Percentiles rank a stretch among this genome's conserved stretches.
phyloP scores from a whole-genome alignment of 37 sponge, comb jelly and placozoan genomes.

The Spongilla lacustris region DNA sequence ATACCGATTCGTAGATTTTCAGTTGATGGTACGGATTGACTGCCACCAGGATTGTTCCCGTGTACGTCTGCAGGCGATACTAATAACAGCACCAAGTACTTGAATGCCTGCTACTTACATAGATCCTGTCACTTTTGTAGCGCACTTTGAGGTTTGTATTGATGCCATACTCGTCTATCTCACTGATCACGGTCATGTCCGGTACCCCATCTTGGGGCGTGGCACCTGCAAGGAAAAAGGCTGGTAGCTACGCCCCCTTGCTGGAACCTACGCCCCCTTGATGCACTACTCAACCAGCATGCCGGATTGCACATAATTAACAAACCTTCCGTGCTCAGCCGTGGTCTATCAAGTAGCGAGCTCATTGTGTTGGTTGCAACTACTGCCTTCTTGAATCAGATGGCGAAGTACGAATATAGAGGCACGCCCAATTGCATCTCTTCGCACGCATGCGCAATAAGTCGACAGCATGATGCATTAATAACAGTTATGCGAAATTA shows the following conservation, averaged over 20 bases:
- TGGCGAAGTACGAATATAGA: neutral
- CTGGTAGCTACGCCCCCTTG: constrained; percentile 52
- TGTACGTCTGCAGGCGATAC: constrained; percentile 78
- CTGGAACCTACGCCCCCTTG: constrained; percentile 52
- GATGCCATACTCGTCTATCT: constrained; percentile 91
- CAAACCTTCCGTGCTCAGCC: constrained; percentile 82
- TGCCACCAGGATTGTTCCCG: constrained; percentile 92
- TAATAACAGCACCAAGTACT: neutral
- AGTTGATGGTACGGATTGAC: constrained; percentile 92
- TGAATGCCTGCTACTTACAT: constrained; percentile 55
- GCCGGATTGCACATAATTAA: neutral
- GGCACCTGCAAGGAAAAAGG: constrained; percentile 65
- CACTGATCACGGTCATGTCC: constrained; percentile 95
- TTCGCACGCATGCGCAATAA: no score
- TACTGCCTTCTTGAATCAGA: neutral
- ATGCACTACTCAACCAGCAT: neutral
- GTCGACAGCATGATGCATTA: no score
- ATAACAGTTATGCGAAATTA: no score
- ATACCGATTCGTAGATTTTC: constrained; percentile 82
- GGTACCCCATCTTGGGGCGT: constrained; percentile 89
- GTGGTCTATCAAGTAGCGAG: constrained; percentile 82
- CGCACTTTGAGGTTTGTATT: constrained; percentile 89
- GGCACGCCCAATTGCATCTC: neutral
- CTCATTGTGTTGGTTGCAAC: constrained; percentile 17
- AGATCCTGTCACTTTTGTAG: constrained; percentile 75